phyloP scores from a whole-genome alignment of 2,797 vertebrate species.

The Malurus splendens region DNA sequence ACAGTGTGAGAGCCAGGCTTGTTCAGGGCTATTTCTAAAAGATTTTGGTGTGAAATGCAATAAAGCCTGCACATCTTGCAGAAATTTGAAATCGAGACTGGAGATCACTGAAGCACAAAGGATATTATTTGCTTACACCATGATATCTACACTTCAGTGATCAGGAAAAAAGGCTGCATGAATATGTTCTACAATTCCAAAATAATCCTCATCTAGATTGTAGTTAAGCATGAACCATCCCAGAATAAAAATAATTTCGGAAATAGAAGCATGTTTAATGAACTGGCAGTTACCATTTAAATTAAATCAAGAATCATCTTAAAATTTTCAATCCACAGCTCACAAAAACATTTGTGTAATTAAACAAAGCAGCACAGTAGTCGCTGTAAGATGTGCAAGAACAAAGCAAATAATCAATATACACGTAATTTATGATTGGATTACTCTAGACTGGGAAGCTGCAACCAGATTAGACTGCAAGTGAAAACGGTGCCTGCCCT shows the following conservation, averaged over 20 bases:
- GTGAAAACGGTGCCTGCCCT: not conserved
- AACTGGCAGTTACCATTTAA: not conserved
- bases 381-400: not conserved
- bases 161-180: not conserved
- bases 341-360: not conserved
- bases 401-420: slow-evolving; percentile 10
- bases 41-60: slow-evolving; percentile 14
- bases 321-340: not conserved
- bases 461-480: not conserved
- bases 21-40: slow-evolving; percentile 6
- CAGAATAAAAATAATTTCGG: not conserved
- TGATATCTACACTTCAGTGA: slow-evolving; percentile 36
- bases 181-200: slow-evolving; percentile 2
- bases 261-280: not conserved
- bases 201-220: slow-evolving; percentile 11
- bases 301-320: not conserved
- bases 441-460: not conserved
- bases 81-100: slow-evolving; percentile 23
- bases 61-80: slow-evolving; percentile 17
- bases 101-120: slow-evolving; percentile 34
- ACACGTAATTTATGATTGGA: not conserved
- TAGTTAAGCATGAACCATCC: not conserved
- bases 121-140: slow-evolving; percentile 52
- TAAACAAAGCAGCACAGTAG: not conserved
- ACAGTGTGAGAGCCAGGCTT: not conserved